Conservation (phyloP, 1,140 invertebrate genomes). For the Pristionchus pacificus region DNA sequence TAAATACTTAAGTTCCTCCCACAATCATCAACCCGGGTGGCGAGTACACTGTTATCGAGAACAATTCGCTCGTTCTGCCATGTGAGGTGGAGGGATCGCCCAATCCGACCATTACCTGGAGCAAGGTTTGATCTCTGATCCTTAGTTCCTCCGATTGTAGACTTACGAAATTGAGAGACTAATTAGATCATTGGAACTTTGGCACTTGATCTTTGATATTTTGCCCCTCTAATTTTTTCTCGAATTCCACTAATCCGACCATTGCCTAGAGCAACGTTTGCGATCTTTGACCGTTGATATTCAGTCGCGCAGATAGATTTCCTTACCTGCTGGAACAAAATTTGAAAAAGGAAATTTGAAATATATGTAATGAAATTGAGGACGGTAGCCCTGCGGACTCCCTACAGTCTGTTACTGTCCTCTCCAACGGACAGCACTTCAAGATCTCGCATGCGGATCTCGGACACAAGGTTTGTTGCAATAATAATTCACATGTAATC, state of each 20-base stretch:
- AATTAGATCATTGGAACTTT: too few species aligned
- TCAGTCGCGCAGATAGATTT: too few species aligned
- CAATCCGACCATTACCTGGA: slow-evolving; percentile 45
- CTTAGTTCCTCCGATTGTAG: background rate
- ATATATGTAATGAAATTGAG: too few species aligned
- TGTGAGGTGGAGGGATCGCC: slow-evolving; percentile 59
- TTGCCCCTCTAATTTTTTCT: too few species aligned
- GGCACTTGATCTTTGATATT: too few species aligned
- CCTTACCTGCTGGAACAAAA: too few species aligned
- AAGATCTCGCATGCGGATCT: slow-evolving; percentile 36
- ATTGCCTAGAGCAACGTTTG: too few species aligned
- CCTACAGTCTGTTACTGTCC: slow-evolving; percentile 30
- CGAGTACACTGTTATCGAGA: slow-evolving; percentile 45
- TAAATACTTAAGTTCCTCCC: slow-evolving; percentile 42
- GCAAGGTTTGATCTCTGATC: slow-evolving; percentile 4
- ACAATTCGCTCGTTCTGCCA: slow-evolving; percentile 52
- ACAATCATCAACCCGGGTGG: slow-evolving; percentile 44
- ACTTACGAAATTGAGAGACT: too few species aligned
- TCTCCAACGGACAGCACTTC: slow-evolving; percentile 40
- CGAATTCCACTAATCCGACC: too few species aligned
- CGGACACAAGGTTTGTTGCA: slow-evolving; percentile 56
- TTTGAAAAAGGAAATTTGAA: too few species aligned
- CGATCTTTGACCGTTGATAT: too few species aligned
- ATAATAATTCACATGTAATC: too few species aligned
- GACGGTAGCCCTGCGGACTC: slow-evolving; percentile 24